Percentiles rank a stretch among this genome's conserved stretches.
These are phyloP conservation scores for Agrypnus murinus DNA, from an alignment of 2,888 invertebrate genomes.

Conservation along the genomic window DNA sequence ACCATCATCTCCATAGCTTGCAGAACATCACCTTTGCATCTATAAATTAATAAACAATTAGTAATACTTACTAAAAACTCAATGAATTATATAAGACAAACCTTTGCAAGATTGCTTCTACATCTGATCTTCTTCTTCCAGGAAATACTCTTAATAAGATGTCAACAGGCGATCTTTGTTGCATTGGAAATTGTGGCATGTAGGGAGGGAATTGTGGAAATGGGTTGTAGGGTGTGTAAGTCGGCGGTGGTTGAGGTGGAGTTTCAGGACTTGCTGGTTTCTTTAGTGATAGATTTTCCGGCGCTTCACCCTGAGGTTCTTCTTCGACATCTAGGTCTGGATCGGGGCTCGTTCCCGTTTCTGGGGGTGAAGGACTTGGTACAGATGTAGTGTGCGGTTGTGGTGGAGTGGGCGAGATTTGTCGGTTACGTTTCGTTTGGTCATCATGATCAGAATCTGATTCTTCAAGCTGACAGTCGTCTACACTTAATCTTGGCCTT, in stretches of 20 bases:
- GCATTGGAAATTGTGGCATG: conserved; percentile 68
- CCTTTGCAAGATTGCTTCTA: conserved; percentile 87
- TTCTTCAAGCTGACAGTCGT: conserved; percentile 70
- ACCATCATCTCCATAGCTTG: conserved; percentile 95
- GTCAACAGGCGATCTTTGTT: conserved; percentile 87
- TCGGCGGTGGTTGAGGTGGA: conserved; percentile 60
- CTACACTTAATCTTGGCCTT: conserved; percentile 71
- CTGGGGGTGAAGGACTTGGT: conserved; percentile 69
- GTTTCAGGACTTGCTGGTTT: conserved; percentile 73
- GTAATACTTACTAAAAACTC: not conserved
- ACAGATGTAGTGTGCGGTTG: conserved; percentile 71
- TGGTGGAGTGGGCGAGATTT: conserved; percentile 66
- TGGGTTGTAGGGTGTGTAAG: conserved; percentile 69
- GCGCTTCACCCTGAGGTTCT: conserved; percentile 74
- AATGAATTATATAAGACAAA: conserved; percentile 64
- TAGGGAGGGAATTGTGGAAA: conserved; percentile 70
- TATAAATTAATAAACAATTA: conserved; percentile 54
- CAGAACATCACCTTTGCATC: conserved; percentile 85
- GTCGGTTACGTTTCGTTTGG: conserved; percentile 61
- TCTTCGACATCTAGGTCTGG: conserved; percentile 75
- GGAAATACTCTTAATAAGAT: conserved; percentile 93
- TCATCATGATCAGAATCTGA: conserved; percentile 72
- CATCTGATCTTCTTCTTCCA: conserved; percentile 87
- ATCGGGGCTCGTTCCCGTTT: conserved; percentile 67
- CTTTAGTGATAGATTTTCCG: conserved; percentile 88